These are phyloP conservation scores for Nebria ingens DNA, from an alignment of 1,140 invertebrate genomes.

Conservation along the genomic window DNA sequence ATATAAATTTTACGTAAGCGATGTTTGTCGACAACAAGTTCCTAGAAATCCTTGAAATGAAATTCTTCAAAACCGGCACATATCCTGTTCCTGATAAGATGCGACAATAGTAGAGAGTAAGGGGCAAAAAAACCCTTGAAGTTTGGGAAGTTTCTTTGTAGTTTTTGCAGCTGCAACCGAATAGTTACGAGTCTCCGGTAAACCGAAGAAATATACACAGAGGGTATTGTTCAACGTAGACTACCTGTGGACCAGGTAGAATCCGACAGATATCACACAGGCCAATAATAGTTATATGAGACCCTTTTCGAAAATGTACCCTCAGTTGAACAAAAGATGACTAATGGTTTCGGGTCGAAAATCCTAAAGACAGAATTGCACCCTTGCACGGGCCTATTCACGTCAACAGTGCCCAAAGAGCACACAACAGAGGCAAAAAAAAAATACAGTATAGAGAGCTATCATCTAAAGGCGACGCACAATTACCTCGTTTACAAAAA, in stretches of 20 bases:
- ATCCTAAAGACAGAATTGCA: background rate
- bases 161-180: background rate
- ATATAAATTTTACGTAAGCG: too few species aligned
- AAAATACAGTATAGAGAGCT: too few species aligned
- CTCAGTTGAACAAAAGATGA: constrained; percentile 1
- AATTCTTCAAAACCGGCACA: background rate
- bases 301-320: background rate
- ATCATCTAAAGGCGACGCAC: too few species aligned
- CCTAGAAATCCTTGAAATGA: background rate
- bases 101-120: too few species aligned
- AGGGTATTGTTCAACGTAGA: background rate
- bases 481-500: too few species aligned
- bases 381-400: too few species aligned
- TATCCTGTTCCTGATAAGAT: background rate
- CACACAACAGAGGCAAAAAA: too few species aligned
- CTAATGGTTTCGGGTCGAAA: background rate
- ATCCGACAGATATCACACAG: background rate
- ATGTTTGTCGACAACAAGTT: too few species aligned
- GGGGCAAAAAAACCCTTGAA: too few species aligned
- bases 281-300: constrained; percentile 3
- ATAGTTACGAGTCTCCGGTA: background rate
- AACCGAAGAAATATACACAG: background rate
- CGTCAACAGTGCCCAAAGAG: too few species aligned
- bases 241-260: background rate
- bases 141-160: background rate